A percentile compares a stretch with the other conserved stretches of the same genome.
Evolutionary conservation across 2,113 vertebrate genomes (phyloP).

Genomic region (Dasyornis broadbenti): DNA sequence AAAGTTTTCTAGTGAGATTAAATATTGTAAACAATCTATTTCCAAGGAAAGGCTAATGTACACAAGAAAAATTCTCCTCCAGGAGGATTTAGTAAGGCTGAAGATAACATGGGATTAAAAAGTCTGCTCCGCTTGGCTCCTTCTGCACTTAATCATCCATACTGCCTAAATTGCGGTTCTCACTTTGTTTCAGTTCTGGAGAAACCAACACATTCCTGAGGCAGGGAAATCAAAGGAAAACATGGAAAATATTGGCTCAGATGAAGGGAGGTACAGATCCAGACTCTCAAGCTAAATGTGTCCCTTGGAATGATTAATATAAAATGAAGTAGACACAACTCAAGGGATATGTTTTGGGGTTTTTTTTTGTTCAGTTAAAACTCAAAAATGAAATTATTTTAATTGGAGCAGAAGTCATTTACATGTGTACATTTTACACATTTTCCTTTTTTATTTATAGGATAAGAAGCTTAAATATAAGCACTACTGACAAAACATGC

Average conservation of each 20-base stretch:
- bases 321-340: neutral
- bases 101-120: neutral
- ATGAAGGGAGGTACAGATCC: neutral
- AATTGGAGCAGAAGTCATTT: neutral
- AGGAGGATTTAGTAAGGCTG: neutral
- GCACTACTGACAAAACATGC: neutral
- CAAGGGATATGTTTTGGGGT: neutral
- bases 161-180: neutral
- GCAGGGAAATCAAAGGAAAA: neutral
- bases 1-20: neutral
- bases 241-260: neutral
- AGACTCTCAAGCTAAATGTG: neutral
- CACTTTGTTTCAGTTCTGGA: neutral
- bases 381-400: neutral
- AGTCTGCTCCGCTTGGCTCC: neutral
- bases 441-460: neutral
- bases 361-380: neutral
- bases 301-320: neutral
- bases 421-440: accelerated
- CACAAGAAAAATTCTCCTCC: neutral
- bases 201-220: neutral
- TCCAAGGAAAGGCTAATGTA: neutral
- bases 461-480: neutral
- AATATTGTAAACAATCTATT: neutral
- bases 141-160: neutral